Evolutionary conservation across 1,140 invertebrate species (phyloP), one percentile per base, ranked within the genome.

Genomic region (Hormaphis cornu): DNA sequence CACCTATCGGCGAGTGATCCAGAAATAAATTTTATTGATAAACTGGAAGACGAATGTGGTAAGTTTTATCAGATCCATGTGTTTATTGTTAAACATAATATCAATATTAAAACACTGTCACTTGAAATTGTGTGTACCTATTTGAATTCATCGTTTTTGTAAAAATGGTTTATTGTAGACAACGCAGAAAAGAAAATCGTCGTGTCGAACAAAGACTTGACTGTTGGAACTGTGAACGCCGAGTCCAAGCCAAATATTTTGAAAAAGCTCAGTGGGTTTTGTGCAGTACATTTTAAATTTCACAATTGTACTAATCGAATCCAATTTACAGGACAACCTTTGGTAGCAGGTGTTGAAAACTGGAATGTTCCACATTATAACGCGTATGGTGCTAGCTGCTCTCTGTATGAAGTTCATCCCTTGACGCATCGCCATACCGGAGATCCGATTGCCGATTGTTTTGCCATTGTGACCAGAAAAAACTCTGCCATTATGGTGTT

Each of bases 371-470:
- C 85, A 56, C 80, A 85, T 33, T 82, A 85, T 48, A 80, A 80
- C 71, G 86, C 87, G 2, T 91, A 84, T 75, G 90, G 89, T 63
- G 73, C 80, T 28, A 80, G 82, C 8, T 81, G 37, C 26, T 71
- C 70, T 12, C 46, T 72, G n/a, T 72, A 72, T 52, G 72, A 72
- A 63, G 33, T 72, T 70, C 89, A 93, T 79, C 89, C 90, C 70
- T 78, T 87, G 24, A 90, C 86, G 44, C 84, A 86, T 71, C 79
- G 83, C 56, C 83, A 85, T 66, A 89, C 89, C 80, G 91, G 93
- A 6, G 89, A 90, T 77, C 93, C 93, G 16, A 89, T 95, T 72
- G 93, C 93, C 16, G 93, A 95, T 80, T 89, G 90, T 74, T 95
- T 91, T 81, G 92, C 88, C 2, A 81, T 95, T 46, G 86, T 90